Base-by-base conservation (phyloP, 2,797 vertebrate genomes). In the Microchirus variegatus region DNA sequence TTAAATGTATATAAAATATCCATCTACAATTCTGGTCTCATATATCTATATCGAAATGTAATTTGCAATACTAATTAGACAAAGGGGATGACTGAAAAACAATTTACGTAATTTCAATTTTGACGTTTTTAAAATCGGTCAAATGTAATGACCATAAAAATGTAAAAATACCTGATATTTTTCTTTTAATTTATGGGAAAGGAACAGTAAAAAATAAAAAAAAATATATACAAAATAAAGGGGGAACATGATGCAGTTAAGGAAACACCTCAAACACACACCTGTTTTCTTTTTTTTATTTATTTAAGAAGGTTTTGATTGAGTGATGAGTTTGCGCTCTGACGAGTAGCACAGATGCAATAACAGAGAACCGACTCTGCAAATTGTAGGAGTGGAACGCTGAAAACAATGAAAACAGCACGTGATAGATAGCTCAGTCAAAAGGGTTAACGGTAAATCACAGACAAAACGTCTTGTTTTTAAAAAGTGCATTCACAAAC, bases 401-500 rank as follows among this genome's bases (percentile, higher is more conserved):
- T 86, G 78, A 69, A 88, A 90, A 90, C 82, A 85, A 88, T 89
- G 87, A 81, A 87, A 89, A 92, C 78, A 91, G 93, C 93, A 94
- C 88, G 87, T 94, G 86, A 95, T 93, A 95, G 93, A 95, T 93
- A 95, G 93, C 88, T 95, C 93, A 93, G 93, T 93, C 93, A 93
- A 92, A 93, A 92, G 93, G 93, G 92, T 93, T 91, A 93, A 92
- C 90, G 85, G 90, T 93, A 96, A 95, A 94, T 96, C 94, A 96
- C 95, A 96, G 94, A 97, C 96, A 97, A 97, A 96, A 97, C 93
- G 93, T 95, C 94, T 95, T 89, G 92, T 94, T 95, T 95, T 95
- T 95, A 95, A 97, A 94, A 96, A 98, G 96, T 97, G 96, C 96
- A 96, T 95, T 92, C 94, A 93, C 95, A 97, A 97, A 97, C 95